phyloP scores from a whole-genome alignment of 2,113 vertebrate species.

The Lucifuga dentata region DNA sequence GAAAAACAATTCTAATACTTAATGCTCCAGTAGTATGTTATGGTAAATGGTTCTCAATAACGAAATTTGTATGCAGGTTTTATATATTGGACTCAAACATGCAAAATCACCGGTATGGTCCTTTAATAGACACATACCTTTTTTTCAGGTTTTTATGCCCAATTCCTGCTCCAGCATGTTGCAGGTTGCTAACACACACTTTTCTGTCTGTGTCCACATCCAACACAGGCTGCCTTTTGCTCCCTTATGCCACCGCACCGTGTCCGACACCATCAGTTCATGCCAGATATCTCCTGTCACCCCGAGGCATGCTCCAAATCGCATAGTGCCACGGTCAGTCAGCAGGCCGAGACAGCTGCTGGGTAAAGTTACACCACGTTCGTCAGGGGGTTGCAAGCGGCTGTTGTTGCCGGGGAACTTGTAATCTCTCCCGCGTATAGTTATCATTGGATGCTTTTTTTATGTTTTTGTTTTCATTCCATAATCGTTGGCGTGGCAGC shows the following conservation, averaged over 20 bases:
- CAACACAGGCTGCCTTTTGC: constrained; percentile 43
- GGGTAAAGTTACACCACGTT: constrained; percentile 66
- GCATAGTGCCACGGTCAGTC: constrained; percentile 68
- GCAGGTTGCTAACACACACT: not conserved
- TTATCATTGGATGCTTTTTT: constrained; percentile 1
- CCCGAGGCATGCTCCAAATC: constrained; percentile 69
- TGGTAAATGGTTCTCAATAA: too few species aligned
- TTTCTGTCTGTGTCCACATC: constrained; percentile 18
- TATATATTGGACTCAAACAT: too few species aligned
- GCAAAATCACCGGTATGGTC: too few species aligned
- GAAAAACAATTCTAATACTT: too few species aligned
- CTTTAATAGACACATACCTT: too few species aligned
- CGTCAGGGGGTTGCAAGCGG: constrained; percentile 38
- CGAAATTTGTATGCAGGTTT: too few species aligned
- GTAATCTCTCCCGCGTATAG: constrained; percentile 24
- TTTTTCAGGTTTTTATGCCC: not conserved
- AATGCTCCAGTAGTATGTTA: too few species aligned
- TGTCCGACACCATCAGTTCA: constrained; percentile 66
- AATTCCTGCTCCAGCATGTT: constrained; percentile 8
- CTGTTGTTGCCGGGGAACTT: constrained; percentile 58
- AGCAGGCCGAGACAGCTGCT: constrained; percentile 73
- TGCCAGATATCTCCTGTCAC: constrained; percentile 69
- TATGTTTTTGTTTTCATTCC: not conserved
- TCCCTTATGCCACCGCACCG: constrained; percentile 50
- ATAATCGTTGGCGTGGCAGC: not conserved